Evolutionary conservation across 1,140 invertebrate species (phyloP).

Genomic region (Diachasma alloeum): DNA sequence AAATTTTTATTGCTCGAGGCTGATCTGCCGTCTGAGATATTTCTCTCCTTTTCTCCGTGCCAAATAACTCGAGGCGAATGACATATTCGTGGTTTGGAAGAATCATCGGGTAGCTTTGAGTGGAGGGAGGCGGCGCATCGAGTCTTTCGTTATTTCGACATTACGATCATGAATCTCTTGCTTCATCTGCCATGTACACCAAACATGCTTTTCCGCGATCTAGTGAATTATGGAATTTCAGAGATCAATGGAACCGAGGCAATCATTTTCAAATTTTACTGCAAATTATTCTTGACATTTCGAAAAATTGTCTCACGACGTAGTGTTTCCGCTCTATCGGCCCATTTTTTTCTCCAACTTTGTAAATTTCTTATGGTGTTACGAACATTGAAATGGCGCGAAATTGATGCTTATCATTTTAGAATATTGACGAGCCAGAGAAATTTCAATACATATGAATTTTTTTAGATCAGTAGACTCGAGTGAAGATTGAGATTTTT

Average conservation of each 20-base stretch:
- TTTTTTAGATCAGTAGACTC: too few species aligned
- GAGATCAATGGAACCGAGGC: not conserved
- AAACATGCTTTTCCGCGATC: not conserved
- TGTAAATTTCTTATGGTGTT: too few species aligned
- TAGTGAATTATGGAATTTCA: not conserved
- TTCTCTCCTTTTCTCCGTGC: not conserved
- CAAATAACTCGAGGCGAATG: not conserved
- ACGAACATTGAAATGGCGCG: too few species aligned
- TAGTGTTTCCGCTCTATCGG: too few species aligned
- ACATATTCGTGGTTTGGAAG: not conserved
- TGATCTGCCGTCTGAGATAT: not conserved
- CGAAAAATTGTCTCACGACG: not conserved
- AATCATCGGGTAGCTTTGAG: not conserved
- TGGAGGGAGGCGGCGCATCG: not conserved
- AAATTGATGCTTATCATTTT: too few species aligned
- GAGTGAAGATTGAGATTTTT: too few species aligned
- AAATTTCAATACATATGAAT: too few species aligned
- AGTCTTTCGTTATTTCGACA: not conserved
- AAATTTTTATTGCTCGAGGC: not conserved
- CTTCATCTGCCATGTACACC: not conserved
- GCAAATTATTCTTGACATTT: not conserved
- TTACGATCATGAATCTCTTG: not conserved
- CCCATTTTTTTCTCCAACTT: too few species aligned
- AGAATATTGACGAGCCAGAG: too few species aligned
- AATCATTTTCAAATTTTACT: not conserved